Evolutionary conservation across 2,797 vertebrate species (phyloP).

Genomic region (Dendrocincla tyrannina): DNA sequence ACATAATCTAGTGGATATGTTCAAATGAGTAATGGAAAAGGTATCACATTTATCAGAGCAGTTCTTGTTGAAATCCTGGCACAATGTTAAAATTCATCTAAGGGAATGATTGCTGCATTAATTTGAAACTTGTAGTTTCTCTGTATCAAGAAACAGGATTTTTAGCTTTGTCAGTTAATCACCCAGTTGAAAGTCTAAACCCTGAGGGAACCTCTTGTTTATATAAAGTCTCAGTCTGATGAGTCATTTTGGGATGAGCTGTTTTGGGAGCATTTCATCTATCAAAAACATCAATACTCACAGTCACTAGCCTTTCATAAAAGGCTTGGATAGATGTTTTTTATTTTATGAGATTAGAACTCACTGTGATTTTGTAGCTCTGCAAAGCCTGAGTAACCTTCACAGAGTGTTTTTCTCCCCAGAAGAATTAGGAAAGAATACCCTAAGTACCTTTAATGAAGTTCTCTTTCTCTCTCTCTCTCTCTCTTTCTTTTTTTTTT

Average conservation of each 20-base stretch:
- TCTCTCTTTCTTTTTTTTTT: background rate
- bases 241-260: conserved; percentile 26
- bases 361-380: background rate
- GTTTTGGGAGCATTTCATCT: conserved; percentile 38
- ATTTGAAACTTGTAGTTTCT: background rate
- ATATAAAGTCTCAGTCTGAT: conserved; percentile 23
- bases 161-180: conserved; percentile 46
- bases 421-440: background rate
- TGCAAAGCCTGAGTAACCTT: background rate
- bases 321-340: background rate
- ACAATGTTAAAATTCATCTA: background rate
- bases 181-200: conserved; percentile 27
- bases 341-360: background rate
- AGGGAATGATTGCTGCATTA: conserved; percentile 28
- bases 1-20: background rate
- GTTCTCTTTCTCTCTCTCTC: background rate
- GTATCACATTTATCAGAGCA: background rate
- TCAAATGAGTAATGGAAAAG: background rate
- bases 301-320: conserved; percentile 4
- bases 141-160: background rate
- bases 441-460: background rate
- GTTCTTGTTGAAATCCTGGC: background rate
- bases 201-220: conserved; percentile 23
- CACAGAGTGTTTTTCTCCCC: background rate
- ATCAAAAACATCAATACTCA: conserved; percentile 45